These are phyloP conservation scores for Perizoma flavofasciatum DNA, from an alignment of 2,888 invertebrate species.

Conservation along the genomic window DNA sequence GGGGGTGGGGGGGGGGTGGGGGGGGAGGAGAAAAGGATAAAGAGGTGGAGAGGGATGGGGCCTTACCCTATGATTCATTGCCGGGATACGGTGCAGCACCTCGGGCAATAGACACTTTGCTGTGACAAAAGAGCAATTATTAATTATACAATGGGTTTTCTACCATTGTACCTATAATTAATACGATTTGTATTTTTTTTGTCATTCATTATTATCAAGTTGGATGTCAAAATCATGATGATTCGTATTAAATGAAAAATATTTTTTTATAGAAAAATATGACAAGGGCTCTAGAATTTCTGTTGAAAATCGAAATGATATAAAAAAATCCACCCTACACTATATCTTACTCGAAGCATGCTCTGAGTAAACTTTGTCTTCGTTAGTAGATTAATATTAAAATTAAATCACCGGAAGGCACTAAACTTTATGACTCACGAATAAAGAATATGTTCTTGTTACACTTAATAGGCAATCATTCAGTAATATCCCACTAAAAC, in stretches of 20 bases:
- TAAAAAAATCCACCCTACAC: too few species aligned
- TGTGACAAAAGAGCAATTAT: slow-evolving; percentile 32
- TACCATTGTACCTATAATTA: slow-evolving; percentile 26
- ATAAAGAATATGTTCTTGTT: slow-evolving; percentile 72
- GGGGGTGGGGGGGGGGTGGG: slow-evolving; percentile 8
- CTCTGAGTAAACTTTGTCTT: too few species aligned
- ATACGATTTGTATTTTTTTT: slow-evolving; percentile 9
- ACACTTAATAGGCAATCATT: slow-evolving; percentile 71
- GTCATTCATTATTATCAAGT: background rate
- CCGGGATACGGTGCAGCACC: slow-evolving; percentile 42
- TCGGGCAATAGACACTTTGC: slow-evolving; percentile 34
- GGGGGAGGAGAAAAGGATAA: background rate
- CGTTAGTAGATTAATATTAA: slow-evolving; percentile 12
- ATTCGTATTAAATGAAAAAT: too few species aligned
- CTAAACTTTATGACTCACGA: slow-evolving; percentile 24
- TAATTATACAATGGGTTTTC: slow-evolving; percentile 20
- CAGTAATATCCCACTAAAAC: slow-evolving; percentile 75
- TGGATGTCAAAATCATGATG: background rate
- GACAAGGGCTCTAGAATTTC: too few species aligned
- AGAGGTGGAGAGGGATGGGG: slow-evolving; percentile 30
- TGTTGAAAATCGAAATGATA: too few species aligned
- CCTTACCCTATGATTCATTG: slow-evolving; percentile 55
- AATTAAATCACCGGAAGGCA: slow-evolving; percentile 18
- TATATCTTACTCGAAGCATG: too few species aligned
- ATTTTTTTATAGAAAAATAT: too few species aligned